phyloP scores from a whole-genome alignment of 2,888 invertebrate genomes.

The Sarcophaga caerulescens region DNA sequence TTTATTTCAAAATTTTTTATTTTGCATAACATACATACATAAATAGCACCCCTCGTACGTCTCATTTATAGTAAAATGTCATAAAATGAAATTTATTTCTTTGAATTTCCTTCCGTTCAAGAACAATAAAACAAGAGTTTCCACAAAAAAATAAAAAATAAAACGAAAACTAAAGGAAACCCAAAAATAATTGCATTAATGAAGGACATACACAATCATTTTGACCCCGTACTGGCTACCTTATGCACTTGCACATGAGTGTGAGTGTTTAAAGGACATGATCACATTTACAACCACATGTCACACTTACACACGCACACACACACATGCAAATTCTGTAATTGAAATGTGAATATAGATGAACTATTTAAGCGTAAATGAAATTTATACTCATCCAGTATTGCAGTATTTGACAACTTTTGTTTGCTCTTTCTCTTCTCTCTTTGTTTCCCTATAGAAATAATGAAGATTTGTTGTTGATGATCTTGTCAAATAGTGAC shows the following conservation, averaged over 20 bases:
- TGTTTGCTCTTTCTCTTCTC: background rate
- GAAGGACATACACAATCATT: background rate
- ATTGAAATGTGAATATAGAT: slow-evolving; percentile 49
- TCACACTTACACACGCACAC: background rate
- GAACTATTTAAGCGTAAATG: slow-evolving; percentile 35
- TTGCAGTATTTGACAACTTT: background rate
- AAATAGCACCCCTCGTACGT: too few relatives aligned
- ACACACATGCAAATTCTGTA: background rate
- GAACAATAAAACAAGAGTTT: background rate
- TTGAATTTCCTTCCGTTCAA: too few relatives aligned
- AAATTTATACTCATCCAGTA: background rate
- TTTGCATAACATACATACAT: too few relatives aligned
- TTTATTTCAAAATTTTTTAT: too few relatives aligned
- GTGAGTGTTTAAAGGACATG: background rate
- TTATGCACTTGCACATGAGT: too few relatives aligned
- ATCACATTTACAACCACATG: background rate
- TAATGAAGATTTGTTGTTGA: too few relatives aligned
- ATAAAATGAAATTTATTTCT: too few relatives aligned
- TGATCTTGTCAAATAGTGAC: too few relatives aligned
- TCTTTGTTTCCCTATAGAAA: background rate
- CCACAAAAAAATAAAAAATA: background rate
- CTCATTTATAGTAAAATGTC: too few relatives aligned
- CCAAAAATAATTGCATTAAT: background rate
- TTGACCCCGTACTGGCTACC: background rate
- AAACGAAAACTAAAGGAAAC: background rate